phyloP scores from a whole-genome alignment of 2,113 vertebrate species.

The Crotophaga sulcirostris region DNA sequence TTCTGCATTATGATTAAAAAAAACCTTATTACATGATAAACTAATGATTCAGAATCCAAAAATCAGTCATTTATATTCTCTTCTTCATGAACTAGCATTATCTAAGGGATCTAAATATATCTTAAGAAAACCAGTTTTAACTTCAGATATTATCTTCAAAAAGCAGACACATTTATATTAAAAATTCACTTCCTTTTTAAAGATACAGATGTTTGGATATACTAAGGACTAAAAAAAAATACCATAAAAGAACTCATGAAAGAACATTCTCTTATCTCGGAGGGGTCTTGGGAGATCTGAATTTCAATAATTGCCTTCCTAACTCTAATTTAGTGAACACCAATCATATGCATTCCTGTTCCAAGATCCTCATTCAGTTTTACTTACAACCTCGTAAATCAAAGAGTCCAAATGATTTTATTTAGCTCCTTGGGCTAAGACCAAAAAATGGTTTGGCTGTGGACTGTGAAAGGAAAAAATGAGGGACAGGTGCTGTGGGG shows the following conservation, averaged over 20 bases:
- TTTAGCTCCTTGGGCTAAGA: not conserved
- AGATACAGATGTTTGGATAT: not conserved
- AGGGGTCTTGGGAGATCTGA: not conserved
- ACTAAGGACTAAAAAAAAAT: not conserved
- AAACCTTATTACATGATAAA: not conserved
- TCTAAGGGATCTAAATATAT: not conserved
- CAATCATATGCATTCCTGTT: not conserved
- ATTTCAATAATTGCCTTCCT: not conserved
- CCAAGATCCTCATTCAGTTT: not conserved
- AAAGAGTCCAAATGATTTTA: not conserved
- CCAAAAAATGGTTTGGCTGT: not conserved
- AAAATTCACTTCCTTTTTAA: conserved; percentile 40
- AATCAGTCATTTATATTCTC: not conserved
- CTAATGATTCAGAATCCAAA: conserved; percentile 10
- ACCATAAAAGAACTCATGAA: not conserved
- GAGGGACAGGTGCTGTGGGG: not conserved
- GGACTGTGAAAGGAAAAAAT: not conserved
- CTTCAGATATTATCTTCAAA: conserved; percentile 21
- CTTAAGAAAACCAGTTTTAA: conserved; percentile 14
- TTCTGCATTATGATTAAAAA: not conserved
- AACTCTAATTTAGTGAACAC: not conserved
- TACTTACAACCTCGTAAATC: not conserved
- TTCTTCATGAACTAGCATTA: conserved; percentile 15
- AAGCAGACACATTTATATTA: conserved; percentile 36
- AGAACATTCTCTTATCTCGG: not conserved